Percentiles rank a stretch among this genome's conserved stretches.
These are phyloP conservation scores for Heterochromis multidens DNA, from an alignment of 2,113 vertebrate genomes.

Conservation along the genomic window DNA sequence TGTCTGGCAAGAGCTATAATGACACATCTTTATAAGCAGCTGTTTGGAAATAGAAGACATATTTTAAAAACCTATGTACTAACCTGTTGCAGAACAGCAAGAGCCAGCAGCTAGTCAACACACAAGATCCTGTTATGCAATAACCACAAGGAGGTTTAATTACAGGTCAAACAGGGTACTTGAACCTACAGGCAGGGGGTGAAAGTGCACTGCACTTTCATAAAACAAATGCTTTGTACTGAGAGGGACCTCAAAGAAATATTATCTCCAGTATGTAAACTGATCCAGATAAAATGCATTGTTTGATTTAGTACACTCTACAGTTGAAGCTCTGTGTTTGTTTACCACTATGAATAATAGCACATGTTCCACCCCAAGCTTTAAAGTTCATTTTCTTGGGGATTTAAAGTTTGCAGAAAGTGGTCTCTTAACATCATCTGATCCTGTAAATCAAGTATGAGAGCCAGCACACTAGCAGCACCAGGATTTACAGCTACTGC, in stretches of 20 bases:
- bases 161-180: constrained; percentile 2
- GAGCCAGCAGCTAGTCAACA: neutral
- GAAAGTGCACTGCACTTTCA: neutral
- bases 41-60: neutral
- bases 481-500: constrained; percentile 7
- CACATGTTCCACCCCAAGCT: neutral
- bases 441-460: neutral
- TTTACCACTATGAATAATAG: neutral
- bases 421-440: neutral
- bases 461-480: neutral
- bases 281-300: neutral
- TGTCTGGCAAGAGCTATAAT: neutral
- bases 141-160: constrained; percentile 7
- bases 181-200: neutral
- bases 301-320: neutral
- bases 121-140: constrained; percentile 23
- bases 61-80: neutral
- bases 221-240: neutral
- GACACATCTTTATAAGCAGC: neutral
- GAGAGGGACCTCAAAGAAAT: neutral
- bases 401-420: neutral
- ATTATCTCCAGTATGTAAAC: neutral
- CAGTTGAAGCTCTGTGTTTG: neutral
- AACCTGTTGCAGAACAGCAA: neutral
- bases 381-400: neutral